Evolutionary conservation across 2,113 vertebrate genomes (phyloP).

Genomic region (Micronisus gabar): DNA sequence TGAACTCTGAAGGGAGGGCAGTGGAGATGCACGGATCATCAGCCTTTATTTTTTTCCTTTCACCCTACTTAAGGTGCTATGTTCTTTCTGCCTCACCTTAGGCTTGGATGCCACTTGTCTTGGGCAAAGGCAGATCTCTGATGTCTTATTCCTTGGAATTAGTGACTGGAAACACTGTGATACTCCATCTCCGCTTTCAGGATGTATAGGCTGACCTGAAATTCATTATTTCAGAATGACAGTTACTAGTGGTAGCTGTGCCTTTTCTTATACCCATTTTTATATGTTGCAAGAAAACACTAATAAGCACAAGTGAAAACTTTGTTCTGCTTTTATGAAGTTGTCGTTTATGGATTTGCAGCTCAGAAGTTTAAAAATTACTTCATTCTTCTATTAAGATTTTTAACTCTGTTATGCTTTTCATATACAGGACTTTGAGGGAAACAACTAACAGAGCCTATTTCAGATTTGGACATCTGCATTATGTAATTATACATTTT

Average conservation of each 20-base stretch:
- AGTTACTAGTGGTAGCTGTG: neutral
- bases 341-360: neutral
- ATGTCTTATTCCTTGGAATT: neutral
- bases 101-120: neutral
- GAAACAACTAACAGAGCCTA: neutral
- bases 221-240: neutral
- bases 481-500: neutral
- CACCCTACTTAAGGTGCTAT: neutral
- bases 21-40: neutral
- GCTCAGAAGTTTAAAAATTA: neutral
- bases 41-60: neutral
- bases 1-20: neutral
- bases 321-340: neutral
- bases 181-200: neutral
- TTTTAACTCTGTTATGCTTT: neutral
- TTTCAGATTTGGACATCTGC: neutral
- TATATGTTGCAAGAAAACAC: neutral
- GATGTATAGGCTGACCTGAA: neutral
- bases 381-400: neutral
- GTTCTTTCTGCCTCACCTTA: neutral
- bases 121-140: neutral
- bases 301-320: neutral
- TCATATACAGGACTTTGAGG: neutral
- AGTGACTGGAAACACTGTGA: neutral
- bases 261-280: neutral